Base-by-base conservation (phyloP, 2,888 invertebrate genomes). In the Tupiocoris notatus region DNA sequence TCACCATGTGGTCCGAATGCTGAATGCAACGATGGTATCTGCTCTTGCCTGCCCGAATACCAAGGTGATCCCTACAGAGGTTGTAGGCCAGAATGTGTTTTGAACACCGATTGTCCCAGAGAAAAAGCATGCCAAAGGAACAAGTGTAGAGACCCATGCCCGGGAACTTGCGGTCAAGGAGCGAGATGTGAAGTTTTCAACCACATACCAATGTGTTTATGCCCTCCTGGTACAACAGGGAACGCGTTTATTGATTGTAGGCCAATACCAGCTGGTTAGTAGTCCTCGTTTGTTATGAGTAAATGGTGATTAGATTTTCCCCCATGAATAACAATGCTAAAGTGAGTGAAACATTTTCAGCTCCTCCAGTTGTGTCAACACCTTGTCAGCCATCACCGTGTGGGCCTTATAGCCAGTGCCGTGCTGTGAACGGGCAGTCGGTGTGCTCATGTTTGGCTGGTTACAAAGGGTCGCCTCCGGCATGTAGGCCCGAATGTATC, bases 1-100 rank as follows among this genome's bases (percentile, higher is more conserved):
- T 90, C 91, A 61, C 92, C 93, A 0, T 94, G 94, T 82, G 94
- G 94, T 23, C 88, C 89, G 24, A 91, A 92, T 82, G 89, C 93
- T 2, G 87, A 91, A 82, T 94, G 94, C 81, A 87, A 88, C 77
- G 88, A 90, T 21, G 91, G 92, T 23, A 89, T 90, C 58, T 94
- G 93, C 82, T 88, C 91, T 64, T 94, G 93, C 82, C 83, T 90
- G 75, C 85, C 88, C 24, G 89, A 88, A 80, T 93, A 90, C 82
- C 86, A 88, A 78, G 93, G 93, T 70, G 88, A 89, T 80, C 92
- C 93, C 59, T 79, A 79, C 68, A 91, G 92, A 68, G 90, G 90
- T 81, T 93, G 93, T 83, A 88, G 91, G 80, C 92, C 92, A 18
- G 91, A 92, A 86, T 93, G 92, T 83, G 88, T 91, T 63, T 90